These are phyloP conservation scores for Micrasema minimum DNA, from an alignment of 1,140 invertebrate species.

Conservation along the genomic window DNA sequence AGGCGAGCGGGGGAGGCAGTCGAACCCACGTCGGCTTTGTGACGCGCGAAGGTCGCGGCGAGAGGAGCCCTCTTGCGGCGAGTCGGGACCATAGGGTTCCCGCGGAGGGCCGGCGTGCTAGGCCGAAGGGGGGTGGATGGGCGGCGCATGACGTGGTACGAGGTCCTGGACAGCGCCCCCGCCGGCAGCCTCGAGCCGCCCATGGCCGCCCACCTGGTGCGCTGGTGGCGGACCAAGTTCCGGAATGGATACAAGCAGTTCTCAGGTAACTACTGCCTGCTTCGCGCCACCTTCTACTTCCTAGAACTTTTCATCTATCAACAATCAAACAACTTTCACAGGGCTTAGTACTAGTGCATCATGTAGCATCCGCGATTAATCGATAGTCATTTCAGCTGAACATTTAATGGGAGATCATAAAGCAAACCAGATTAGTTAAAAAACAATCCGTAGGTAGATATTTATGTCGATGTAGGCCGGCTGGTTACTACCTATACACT, in stretches of 20 bases:
- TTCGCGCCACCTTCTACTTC: too few relatives aligned
- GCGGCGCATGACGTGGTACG: conserved; percentile 65
- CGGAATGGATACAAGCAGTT: conserved; percentile 79
- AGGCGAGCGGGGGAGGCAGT: neutral
- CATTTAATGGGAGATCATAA: conserved; percentile 24
- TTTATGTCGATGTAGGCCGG: conserved; percentile 5
- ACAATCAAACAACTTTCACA: too few relatives aligned
- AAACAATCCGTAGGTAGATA: conserved; percentile 3
- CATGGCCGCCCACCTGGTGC: conserved; percentile 81
- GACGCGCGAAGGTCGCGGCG: neutral
- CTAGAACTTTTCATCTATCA: too few relatives aligned
- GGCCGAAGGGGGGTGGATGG: conserved; percentile 3
- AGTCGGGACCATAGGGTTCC: neutral
- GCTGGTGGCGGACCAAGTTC: conserved; percentile 82
- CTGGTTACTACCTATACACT: neutral
- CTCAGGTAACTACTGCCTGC: conserved; percentile 74
- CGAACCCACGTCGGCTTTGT: neutral
- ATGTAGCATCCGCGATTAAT: too few relatives aligned
- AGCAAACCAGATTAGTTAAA: conserved; percentile 13
- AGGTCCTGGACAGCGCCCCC: conserved; percentile 65
- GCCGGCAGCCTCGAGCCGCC: conserved; percentile 65
- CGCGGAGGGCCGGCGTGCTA: neutral
- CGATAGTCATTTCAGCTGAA: neutral
- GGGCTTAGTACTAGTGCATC: too few relatives aligned
- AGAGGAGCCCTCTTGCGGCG: neutral